phyloP scores from a whole-genome alignment of 2,113 vertebrate genomes.

The Sphaerodactylus townsendi region DNA sequence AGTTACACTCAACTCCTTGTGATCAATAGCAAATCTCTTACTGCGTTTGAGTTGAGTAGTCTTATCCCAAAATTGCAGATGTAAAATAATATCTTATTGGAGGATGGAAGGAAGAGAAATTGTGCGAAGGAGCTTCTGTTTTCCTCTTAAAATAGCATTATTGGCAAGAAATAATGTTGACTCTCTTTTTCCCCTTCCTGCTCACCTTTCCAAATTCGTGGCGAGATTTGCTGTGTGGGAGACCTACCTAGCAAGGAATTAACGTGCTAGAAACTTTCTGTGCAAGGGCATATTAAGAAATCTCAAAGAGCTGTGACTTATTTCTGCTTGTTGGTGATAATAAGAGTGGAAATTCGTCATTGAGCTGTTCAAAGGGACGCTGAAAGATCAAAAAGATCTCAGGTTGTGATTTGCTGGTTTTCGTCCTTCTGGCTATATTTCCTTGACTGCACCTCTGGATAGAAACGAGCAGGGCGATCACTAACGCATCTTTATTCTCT shows the following conservation, averaged over 20 bases:
- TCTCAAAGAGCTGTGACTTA: slow-evolving; percentile 57
- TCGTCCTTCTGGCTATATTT: slow-evolving; percentile 52
- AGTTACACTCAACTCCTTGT: neutral
- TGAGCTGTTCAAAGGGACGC: slow-evolving; percentile 62
- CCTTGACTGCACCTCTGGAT: slow-evolving; percentile 42
- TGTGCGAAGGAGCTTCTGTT: neutral
- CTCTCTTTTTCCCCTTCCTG: no score
- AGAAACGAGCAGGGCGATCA: slow-evolving; percentile 45
- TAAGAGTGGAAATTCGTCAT: slow-evolving; percentile 59
- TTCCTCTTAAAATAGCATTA: neutral
- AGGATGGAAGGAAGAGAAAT: neutral
- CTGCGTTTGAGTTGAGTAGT: neutral
- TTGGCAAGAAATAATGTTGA: neutral
- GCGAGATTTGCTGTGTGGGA: neutral
- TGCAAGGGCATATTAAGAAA: slow-evolving; percentile 51
- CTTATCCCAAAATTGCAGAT: neutral
- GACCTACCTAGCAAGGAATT: neutral
- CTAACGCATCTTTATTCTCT: neutral
- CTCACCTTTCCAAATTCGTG: neutral
- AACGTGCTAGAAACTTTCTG: slow-evolving; percentile 56
- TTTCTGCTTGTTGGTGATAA: slow-evolving; percentile 69
- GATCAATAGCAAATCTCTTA: neutral
- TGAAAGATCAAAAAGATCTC: slow-evolving; percentile 65
- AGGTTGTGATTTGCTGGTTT: neutral
- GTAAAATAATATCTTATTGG: neutral